Evolutionary conservation across 2,113 vertebrate species (phyloP).

Genomic region (Oceanodroma tethys): DNA sequence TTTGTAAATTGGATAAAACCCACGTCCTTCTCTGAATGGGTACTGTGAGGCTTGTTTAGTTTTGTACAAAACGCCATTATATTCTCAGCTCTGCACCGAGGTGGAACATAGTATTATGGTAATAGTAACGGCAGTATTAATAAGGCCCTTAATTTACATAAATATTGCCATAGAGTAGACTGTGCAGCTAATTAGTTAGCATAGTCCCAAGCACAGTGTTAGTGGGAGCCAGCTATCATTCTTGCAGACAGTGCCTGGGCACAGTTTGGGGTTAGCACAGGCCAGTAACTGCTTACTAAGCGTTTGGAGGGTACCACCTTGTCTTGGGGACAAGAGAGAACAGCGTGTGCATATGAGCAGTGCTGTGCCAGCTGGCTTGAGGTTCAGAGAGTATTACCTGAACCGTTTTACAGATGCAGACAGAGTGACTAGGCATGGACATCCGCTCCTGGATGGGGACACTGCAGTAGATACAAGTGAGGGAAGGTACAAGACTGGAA

Average conservation of each 20-base stretch:
- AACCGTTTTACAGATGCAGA: neutral
- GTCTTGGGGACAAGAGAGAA: neutral
- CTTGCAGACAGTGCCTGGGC: accelerated
- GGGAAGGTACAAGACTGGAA: neutral
- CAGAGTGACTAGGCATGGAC: neutral
- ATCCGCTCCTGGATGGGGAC: neutral
- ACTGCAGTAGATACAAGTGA: neutral
- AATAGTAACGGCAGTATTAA: neutral
- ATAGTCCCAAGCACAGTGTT: neutral
- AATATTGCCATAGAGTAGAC: neutral
- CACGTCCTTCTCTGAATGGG: neutral
- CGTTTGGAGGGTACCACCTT: accelerated
- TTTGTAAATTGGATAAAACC: neutral
- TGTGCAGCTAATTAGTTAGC: neutral
- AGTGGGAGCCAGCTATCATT: neutral
- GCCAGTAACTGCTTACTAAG: neutral
- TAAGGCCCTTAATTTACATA: neutral
- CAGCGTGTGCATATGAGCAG: neutral
- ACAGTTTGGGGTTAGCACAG: neutral
- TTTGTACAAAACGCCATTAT: neutral
- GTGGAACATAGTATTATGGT: neutral
- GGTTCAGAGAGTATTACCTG: neutral
- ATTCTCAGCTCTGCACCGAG: neutral
- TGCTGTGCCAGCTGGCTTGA: neutral
- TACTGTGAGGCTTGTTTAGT: neutral